Base-by-base conservation (phyloP, 1,140 invertebrate genomes). In the Oscheius sp. region DNA sequence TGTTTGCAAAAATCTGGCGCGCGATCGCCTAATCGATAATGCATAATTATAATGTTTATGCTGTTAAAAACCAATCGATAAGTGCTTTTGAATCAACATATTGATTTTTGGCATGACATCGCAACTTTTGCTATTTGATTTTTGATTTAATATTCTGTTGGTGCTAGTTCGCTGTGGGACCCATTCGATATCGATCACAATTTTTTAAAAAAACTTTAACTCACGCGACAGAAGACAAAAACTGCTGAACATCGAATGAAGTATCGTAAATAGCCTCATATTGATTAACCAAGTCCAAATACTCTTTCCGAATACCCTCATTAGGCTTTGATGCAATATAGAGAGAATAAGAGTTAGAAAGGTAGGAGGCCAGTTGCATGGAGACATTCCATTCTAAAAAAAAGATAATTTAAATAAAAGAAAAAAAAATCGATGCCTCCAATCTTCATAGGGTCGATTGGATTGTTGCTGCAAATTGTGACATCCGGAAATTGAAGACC, bases 391-490 rank as follows among this genome's bases (percentile, higher is more conserved):
- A 31, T 3, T n/a, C 68, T 71, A 36, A 71, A 70, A 13, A 65
- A 20, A 28, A 66, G 26, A 55, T 66, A 59, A 15, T 7, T 15
- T 34, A 70, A 66, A 10, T 63, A 36, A 28, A 32, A 62, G 2
- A 15, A 38, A 3, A 34, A 49, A 15, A 65, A 20, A 10, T 73
- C 18, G 31, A 42, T 65, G 42, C 59, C 58, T 65, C 10, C 2
- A 26, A 75, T 2, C 46, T 66, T 75, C 23, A 34, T 15, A 10
- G 32, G 20, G 28, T 64, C 26, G 20, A 75, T 15, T 13, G 74
- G 74, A 36, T 75, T 75, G 1, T 74, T 36, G 42, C 66, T 73
- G 42, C 74, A 75, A 10, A 75, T 55, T n/a, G 74, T 75, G 0
- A 75, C 59, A n/a, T 73, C 69, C 3, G 74, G 74, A 29, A 75